Evolutionary conservation across 2,113 vertebrate species (phyloP).

Genomic region (Todiramphus saurophagus): DNA sequence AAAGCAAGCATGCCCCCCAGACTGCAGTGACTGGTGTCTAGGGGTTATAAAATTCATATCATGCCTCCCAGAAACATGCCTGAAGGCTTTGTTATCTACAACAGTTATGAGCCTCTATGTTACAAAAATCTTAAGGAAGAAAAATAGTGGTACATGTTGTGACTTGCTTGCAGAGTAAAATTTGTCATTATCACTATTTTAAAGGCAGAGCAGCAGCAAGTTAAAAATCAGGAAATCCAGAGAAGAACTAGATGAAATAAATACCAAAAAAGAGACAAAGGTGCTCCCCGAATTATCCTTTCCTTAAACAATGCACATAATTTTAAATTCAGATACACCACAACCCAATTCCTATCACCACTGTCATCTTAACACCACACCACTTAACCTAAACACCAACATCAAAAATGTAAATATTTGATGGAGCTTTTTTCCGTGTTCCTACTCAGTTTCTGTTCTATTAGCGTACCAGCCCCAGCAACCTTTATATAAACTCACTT

Average conservation of each 20-base stretch:
- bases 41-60: neutral
- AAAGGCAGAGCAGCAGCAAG: neutral
- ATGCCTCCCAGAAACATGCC: neutral
- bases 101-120: neutral
- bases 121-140: neutral
- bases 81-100: neutral
- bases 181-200: neutral
- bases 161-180: neutral
- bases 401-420: constrained; percentile 40
- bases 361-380: neutral
- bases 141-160: neutral
- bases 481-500: constrained; percentile 26
- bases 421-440: neutral
- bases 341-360: neutral
- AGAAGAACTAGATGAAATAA: neutral
- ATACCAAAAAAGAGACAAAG: neutral
- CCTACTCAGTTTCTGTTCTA: constrained; percentile 31
- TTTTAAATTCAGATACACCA: neutral
- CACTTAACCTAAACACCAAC: neutral
- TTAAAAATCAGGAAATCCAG: neutral
- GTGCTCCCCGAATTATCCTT: neutral
- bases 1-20: neutral
- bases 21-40: neutral
- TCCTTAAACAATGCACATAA: neutral
- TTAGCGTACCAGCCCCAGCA: constrained; percentile 18